Conservation (phyloP, 2,888 invertebrate species). For the Drosophila nr. perissopoda region DNA sequence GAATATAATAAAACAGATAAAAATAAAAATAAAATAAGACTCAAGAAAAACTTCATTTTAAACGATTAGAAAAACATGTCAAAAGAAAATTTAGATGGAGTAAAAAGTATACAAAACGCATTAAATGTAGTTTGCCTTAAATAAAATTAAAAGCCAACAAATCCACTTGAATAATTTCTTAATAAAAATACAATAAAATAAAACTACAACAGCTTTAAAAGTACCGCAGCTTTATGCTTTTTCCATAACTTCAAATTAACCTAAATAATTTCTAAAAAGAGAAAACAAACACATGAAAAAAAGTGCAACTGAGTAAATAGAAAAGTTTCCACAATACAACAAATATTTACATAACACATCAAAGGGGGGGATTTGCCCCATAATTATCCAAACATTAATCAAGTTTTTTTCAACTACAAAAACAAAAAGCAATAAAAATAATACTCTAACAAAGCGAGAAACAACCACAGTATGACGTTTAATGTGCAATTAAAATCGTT, state of each 20-base stretch:
- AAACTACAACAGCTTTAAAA: background rate
- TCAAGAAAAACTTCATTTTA: background rate
- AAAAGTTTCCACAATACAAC: constrained; percentile 13
- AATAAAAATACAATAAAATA: background rate
- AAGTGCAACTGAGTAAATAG: constrained; percentile 8
- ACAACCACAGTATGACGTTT: background rate
- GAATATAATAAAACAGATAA: background rate
- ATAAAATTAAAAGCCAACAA: background rate
- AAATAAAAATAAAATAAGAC: background rate
- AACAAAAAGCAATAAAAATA: constrained; percentile 4
- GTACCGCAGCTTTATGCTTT: background rate
- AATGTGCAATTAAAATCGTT: constrained; percentile 23
- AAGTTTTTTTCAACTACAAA: constrained; percentile 8
- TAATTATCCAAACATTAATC: constrained; percentile 35
- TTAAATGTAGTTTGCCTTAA: background rate
- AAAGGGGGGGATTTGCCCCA: constrained; percentile 1
- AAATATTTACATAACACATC: constrained; percentile 23
- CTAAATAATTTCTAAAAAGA: background rate
- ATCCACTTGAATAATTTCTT: background rate
- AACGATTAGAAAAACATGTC: background rate
- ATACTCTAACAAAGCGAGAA: constrained; percentile 1
- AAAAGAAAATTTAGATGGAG: background rate
- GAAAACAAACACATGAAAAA: background rate
- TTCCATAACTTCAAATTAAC: background rate
- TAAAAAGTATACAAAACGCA: no score